Percentiles rank a stretch among this genome's conserved stretches.
Conservation (phyloP, 2,888 invertebrate genomes). For the Drosophila quasianomalipes region DNA sequence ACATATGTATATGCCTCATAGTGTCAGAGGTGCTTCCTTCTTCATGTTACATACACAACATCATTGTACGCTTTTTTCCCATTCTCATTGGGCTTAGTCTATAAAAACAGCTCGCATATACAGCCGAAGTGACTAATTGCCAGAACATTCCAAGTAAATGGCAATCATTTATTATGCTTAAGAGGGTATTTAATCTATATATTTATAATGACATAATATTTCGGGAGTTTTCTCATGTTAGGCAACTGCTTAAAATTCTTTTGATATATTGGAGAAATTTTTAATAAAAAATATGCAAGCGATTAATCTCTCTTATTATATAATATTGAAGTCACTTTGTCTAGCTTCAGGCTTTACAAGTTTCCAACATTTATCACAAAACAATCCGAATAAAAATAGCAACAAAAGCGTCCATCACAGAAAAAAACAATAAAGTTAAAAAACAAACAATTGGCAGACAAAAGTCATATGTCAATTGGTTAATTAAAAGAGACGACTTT, state of each 20-base stretch:
- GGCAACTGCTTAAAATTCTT: constrained; percentile 10
- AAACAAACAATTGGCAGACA: constrained; percentile 39
- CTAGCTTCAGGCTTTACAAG: constrained; percentile 12
- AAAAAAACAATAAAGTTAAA: constrained; percentile 19
- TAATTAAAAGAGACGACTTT: constrained; percentile 67
- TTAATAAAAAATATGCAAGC: neutral
- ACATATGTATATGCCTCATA: neutral
- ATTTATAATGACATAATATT: constrained; percentile 16
- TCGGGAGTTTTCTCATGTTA: neutral
- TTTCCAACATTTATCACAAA: constrained; percentile 31
- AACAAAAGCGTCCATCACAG: constrained; percentile 6
- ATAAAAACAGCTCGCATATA: neutral
- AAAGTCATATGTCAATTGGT: constrained; percentile 78
- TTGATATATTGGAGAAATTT: constrained; percentile 5
- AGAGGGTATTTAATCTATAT: constrained; percentile 4
- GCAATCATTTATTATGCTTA: constrained; percentile 14
- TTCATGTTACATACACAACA: neutral
- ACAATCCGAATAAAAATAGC: constrained; percentile 33
- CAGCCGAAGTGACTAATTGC: neutral
- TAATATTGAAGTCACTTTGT: constrained; percentile 17
- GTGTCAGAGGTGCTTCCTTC: neutral
- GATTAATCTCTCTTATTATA: constrained; percentile 18
- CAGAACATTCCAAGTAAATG: neutral
- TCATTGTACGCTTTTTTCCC: neutral
- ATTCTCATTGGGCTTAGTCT: neutral